These are phyloP conservation scores for Hormaphis cornu DNA, from an alignment of 1,140 invertebrate genomes.

Conservation along the genomic window DNA sequence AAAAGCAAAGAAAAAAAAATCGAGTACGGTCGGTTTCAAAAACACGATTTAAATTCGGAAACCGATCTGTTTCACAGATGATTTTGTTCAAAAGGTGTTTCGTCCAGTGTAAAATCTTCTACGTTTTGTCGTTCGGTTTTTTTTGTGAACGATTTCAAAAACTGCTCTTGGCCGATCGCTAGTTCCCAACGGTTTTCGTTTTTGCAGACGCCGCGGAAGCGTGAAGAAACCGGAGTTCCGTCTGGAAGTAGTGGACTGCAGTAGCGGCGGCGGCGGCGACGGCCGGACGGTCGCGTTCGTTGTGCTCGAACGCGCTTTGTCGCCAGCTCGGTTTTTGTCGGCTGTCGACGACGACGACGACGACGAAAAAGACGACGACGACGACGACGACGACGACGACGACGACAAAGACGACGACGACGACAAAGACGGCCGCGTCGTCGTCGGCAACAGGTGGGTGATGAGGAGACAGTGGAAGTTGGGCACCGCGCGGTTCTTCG, in stretches of 20 bases:
- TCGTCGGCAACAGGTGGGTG: constrained; percentile 1
- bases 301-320: too few species aligned
- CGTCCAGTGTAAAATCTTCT: too few species aligned
- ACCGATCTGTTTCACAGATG: too few species aligned
- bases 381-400: not conserved
- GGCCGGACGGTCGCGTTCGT: not conserved
- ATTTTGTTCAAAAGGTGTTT: too few species aligned
- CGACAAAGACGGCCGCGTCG: not conserved
- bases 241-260: constrained; percentile 14
- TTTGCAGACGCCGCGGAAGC: not conserved
- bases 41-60: too few species aligned
- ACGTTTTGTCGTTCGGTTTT: too few species aligned
- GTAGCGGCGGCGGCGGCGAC: not conserved
- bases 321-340: too few species aligned
- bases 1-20: too few species aligned
- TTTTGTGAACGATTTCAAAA: too few species aligned
- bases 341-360: not conserved
- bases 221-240: not conserved
- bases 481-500: constrained; percentile 6
- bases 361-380: not conserved
- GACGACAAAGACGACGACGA: not conserved
- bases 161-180: too few species aligned
- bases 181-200: too few species aligned
- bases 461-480: constrained; percentile 17
- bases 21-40: too few species aligned